Evolutionary conservation across 1,140 invertebrate species (phyloP).

Genomic region (Drosophila seguyi): DNA sequence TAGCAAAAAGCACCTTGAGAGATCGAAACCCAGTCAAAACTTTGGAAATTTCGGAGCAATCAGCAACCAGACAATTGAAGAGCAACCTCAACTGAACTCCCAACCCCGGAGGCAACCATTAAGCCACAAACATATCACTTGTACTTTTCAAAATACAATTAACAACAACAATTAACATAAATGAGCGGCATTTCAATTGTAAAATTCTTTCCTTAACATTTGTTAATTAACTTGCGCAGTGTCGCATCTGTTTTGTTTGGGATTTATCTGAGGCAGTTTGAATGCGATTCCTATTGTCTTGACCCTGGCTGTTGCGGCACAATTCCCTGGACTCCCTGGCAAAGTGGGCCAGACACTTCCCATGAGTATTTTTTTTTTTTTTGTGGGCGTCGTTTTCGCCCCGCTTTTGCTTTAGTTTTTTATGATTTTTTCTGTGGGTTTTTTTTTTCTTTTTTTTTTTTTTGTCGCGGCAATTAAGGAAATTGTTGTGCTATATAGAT

Average conservation of each 20-base stretch:
- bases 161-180: background rate
- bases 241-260: background rate
- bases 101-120: too few species aligned
- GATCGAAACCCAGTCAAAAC: too few species aligned
- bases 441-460: constrained; percentile 13
- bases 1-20: too few species aligned
- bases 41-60: too few species aligned
- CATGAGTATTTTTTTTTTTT: too few species aligned
- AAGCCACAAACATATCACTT: too few species aligned
- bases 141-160: too few species aligned
- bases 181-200: background rate
- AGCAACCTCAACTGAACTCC: too few species aligned
- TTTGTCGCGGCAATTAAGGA: constrained; percentile 43
- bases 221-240: background rate
- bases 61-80: too few species aligned
- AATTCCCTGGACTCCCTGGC: constrained; percentile 26
- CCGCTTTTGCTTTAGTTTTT: constrained; percentile 40
- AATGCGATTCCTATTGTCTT: background rate
- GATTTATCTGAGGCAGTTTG: background rate
- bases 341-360: constrained; percentile 45
- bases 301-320: constrained; percentile 10
- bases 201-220: background rate
- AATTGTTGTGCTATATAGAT: constrained; percentile 39
- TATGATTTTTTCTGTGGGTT: constrained; percentile 33
- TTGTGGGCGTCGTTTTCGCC: constrained; percentile 26